Evolutionary conservation across 1,140 invertebrate species (phyloP), one percentile per base, ranked within the genome.

Genomic region (Dinoponera quadriceps): DNA sequence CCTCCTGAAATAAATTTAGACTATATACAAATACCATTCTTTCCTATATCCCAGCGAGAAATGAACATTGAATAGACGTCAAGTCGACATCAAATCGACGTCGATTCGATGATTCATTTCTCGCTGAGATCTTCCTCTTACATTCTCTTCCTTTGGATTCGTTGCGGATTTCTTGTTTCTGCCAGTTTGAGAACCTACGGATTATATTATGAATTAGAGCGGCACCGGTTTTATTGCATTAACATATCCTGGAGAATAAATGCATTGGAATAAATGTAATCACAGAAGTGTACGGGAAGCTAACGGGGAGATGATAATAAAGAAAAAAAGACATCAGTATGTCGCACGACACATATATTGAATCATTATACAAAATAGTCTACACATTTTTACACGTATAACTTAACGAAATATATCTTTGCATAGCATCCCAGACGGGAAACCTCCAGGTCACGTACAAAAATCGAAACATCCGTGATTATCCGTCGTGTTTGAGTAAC

Each of bases 341-440:
- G 9, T 51, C 29, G 54, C 38, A 77, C 27, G 33, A 68, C 29
- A 77, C 29, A 66, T 77, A 77, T 54, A 51, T 74, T 74, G 13
- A 27, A 38, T 38, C 16, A 14, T 66, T 77, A 54, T 77, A 77
- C 48, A 54, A 66, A 77, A 51, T 77, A 77, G 14, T 66, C 11
- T 54, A 54, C 20, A 54, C 20, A 66, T 54, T 77, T 5, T n/a
- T 2, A 16, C 38, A 66, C 20, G 44, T 54, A 9, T 44, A 33
- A 77, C 27, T 51, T 51, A 33, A 33, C 11, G 48, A 54, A 14
- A 68, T 66, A 66, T 38, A 77, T 77, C 48, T 54, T 25, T 25
- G 9, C 73, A 4, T 38, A 55, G 1, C 4, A 66, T 54, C 62
- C 54, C 22, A 0, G 68, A 14, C 5, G 20, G 14, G 20, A n/a